Conservation (phyloP, 2,797 vertebrate genomes). For the Falco novaeseelandiae region DNA sequence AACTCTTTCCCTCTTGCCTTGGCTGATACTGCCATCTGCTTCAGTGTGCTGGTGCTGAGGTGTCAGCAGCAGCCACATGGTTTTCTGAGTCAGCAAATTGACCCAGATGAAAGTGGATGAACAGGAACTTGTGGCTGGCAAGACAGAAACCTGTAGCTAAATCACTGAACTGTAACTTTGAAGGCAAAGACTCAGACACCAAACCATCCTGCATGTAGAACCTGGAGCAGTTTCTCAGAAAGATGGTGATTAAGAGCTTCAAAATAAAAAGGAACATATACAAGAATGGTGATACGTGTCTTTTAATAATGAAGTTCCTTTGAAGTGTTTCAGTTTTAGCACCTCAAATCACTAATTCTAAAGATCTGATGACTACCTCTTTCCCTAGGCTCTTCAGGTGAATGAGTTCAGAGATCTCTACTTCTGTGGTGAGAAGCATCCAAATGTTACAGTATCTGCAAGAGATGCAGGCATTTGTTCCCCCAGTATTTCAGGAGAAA, state of each 20-base stretch:
- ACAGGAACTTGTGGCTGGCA: not conserved
- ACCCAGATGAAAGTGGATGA: not conserved
- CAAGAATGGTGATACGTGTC: rapidly evolving
- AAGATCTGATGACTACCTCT: not conserved
- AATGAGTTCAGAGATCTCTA: slow-evolving; percentile 70
- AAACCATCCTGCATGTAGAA: not conserved
- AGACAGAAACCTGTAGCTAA: not conserved
- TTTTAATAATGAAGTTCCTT: not conserved
- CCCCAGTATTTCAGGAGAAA: not conserved
- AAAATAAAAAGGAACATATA: not conserved
- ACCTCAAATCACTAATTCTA: not conserved
- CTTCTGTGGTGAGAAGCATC: slow-evolving; percentile 49
- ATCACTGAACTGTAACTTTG: not conserved
- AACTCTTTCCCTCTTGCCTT: not conserved
- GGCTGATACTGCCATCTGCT: not conserved
- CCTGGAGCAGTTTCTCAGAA: not conserved
- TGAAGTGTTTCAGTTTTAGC: not conserved
- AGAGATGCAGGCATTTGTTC: slow-evolving; percentile 1
- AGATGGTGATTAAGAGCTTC: not conserved
- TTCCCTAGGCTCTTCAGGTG: slow-evolving; percentile 67
- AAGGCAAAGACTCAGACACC: not conserved
- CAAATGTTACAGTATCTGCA: not conserved
- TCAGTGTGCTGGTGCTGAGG: not conserved
- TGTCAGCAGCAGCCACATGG: not conserved
- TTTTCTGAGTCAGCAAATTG: not conserved